Evolutionary conservation across 1,140 invertebrate genomes (phyloP), one percentile per base, ranked within the genome.

Genomic region (Achatina immaculata): DNA sequence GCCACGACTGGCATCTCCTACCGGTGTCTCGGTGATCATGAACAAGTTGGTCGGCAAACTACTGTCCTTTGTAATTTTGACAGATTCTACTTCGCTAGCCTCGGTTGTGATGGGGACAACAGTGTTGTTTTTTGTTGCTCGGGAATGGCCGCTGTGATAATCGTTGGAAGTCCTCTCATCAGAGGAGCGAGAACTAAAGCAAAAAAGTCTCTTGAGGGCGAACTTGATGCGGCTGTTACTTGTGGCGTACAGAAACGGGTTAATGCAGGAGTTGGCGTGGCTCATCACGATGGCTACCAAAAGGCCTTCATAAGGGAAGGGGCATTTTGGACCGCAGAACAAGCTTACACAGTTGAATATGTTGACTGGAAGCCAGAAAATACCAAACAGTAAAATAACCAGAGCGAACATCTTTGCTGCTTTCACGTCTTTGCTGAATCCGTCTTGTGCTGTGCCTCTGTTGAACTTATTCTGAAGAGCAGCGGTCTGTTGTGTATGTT

Each of bases 181-280:
- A n/a, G n/a, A n/a, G n/a, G n/a, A n/a, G n/a, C n/a, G n/a, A n/a
- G n/a, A n/a, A n/a, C n/a, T n/a, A n/a, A n/a, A n/a, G n/a, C n/a
- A n/a, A 43, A 85, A 83, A 48, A 90, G 82, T 42, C 84, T 83
- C 66, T 84, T 87, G 16, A 97, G 96, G 0, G 95, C 96, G 82
- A 95, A 92, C 86, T 95, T 94, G 89, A 96, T 96, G 88, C 96
- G 95, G 0, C 94, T 94, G 85, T 95, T 96, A 89, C 96, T 96
- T 87, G 96, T 96, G 19, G 96, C 96, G 83, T 92, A 92, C 11
- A 91, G 81, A 43, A 91, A 84, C 7, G 91, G 91, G 80, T 92
- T 92, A 28, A 91, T 80, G 21, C 88, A 86, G 6, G 90, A 91
- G 85, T 92, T 92, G 71, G 88, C 93, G 86, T 96, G 95, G 82